Base-by-base conservation (phyloP, 2,888 invertebrate species). In the Spilarctia lutea region DNA sequence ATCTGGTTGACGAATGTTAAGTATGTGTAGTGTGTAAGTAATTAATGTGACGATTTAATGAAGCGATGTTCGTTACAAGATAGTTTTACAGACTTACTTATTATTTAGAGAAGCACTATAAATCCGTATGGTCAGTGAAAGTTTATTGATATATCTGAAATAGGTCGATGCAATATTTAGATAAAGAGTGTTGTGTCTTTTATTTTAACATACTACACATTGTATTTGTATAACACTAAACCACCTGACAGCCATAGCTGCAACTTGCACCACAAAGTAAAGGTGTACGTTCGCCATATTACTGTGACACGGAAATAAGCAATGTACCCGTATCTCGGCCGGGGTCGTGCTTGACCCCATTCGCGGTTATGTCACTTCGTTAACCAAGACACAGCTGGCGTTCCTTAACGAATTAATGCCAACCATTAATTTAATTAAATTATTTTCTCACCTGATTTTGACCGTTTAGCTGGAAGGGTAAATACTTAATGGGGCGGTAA, bases 291-390 rank as follows among this genome's bases (percentile, higher is more conserved):
- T 75, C 69, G 73, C 45, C 72, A 66, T 81, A 79, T 76, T 83
- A 80, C 78, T 77, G 73, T 39, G 79, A 75, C 76, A 80, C 81
- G 83, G 85, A 86, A 86, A 85, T 85, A 86, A 85, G 81, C 81
- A 76, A 78, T 75, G 71, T 66, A 73, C 76, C 75, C 70, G 73
- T 85, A 83, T 80, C 83, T 79, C 77, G 75, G 75, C 75, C 74
- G 65, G 78, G 73, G 60, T 78, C 70, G 79, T 75, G 76, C 83
- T 85, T 85, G 85, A 85, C 86, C 86, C 77, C 65, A 63, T 82
- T 83, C 78, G 68, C 72, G 78, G 79, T 85, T 83, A 85, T 75
- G 66, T 76, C 86, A 81, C 77, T 81, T 83, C 78, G 81, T 81
- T 80, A 84, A 76, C 78, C 81, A 84, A 78, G 77, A 73, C 71